phyloP scores from a whole-genome alignment of 1,140 invertebrate species.

The Battus philenor region DNA sequence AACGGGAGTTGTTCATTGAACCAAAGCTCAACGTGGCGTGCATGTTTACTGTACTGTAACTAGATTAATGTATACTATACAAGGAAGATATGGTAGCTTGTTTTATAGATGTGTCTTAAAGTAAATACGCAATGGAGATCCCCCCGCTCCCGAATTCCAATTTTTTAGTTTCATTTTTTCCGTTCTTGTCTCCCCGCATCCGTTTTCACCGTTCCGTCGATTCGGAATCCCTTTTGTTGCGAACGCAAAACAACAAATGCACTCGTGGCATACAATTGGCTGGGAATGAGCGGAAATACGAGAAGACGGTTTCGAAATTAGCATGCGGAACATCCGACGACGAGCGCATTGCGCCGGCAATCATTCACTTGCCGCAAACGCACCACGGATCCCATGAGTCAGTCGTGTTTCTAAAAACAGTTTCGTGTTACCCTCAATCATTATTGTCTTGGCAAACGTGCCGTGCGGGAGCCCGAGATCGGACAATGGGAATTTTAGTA shows the following conservation, averaged over 20 bases:
- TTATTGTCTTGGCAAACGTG: constrained; percentile 62
- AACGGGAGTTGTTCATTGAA: constrained; percentile 63
- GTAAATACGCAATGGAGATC: constrained; percentile 52
- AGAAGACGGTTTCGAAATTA: constrained; percentile 28
- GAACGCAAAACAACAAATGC: constrained; percentile 13
- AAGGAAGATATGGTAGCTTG: constrained; percentile 66
- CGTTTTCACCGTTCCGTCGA: constrained; percentile 8
- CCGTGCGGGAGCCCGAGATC: constrained; percentile 49
- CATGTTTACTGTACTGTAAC: constrained; percentile 70
- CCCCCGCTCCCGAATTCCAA: constrained; percentile 56
- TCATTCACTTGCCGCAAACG: constrained; percentile 34
- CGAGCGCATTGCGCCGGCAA: constrained; percentile 23
- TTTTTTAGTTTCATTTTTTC: constrained; percentile 42
- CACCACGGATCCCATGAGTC: constrained; percentile 56
- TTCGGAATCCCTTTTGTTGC: constrained; percentile 8
- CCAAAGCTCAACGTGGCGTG: constrained; percentile 71
- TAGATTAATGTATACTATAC: constrained; percentile 61
- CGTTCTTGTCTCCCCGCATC: constrained; percentile 24
- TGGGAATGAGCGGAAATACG: constrained; percentile 39
- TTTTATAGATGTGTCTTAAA: constrained; percentile 69
- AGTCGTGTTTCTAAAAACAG: constrained; percentile 67
- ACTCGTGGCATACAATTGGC: constrained; percentile 38
- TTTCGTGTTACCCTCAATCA: constrained; percentile 59
- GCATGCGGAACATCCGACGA: constrained; percentile 14
- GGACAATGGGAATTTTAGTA: constrained; percentile 69